Conservation (phyloP, 2,113 vertebrate species). For the Phasianus colchicus region DNA sequence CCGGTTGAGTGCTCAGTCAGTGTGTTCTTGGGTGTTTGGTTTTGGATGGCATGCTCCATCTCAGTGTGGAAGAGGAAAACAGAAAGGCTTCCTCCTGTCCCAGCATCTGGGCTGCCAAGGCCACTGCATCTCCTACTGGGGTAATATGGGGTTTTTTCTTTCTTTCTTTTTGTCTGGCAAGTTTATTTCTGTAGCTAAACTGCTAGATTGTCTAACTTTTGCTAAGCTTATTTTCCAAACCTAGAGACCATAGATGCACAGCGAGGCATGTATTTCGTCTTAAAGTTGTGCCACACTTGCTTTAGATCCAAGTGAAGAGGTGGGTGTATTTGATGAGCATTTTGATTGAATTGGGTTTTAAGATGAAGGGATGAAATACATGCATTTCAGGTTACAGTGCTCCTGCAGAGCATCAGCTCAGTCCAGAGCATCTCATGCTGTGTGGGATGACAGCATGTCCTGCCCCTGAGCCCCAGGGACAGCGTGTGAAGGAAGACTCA, state of each 20-base stretch:
- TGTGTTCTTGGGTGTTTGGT: not conserved
- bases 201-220: not conserved
- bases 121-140: not conserved
- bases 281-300: not conserved
- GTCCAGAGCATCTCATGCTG: not conserved
- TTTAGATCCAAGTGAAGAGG: not conserved
- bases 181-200: not conserved
- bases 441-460: rapidly evolving
- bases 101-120: not conserved
- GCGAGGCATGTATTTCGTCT: no score
- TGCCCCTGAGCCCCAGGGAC: not conserved
- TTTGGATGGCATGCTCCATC: not conserved
- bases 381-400: not conserved
- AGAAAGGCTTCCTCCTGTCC: not conserved
- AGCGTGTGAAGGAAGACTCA: rapidly evolving
- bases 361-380: not conserved
- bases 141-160: not conserved
- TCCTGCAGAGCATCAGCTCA: not conserved
- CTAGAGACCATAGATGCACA: not conserved
- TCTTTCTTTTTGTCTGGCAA: not conserved
- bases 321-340: not conserved
- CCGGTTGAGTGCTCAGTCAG: not conserved
- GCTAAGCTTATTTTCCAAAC: not conserved
- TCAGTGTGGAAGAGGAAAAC: not conserved
- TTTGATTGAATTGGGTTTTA: not conserved